These are phyloP conservation scores for Manacus vitellinus DNA, from an alignment of 2,113 vertebrate genomes.

Conservation along the genomic window DNA sequence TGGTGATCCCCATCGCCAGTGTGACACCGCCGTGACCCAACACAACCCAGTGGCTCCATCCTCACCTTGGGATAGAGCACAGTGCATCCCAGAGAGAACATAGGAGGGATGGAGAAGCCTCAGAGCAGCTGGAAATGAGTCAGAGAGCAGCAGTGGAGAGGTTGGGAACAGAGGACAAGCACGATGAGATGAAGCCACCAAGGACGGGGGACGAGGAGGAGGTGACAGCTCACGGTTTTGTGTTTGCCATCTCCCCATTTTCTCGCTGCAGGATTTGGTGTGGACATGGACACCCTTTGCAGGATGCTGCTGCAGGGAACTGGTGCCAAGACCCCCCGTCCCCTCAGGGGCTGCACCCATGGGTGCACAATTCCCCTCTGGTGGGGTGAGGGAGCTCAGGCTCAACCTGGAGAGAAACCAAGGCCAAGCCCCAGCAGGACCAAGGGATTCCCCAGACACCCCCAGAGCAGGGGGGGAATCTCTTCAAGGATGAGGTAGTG, in stretches of 20 bases:
- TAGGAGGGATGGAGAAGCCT: neutral
- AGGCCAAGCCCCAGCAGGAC: neutral
- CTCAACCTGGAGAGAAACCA: neutral
- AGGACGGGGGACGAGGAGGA: neutral
- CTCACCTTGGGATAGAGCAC: neutral
- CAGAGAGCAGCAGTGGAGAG: neutral
- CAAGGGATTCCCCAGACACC: no score
- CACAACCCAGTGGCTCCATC: accelerated
- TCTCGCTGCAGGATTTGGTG: neutral
- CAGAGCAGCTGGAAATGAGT: neutral
- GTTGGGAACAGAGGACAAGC: neutral
- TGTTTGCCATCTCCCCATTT: neutral
- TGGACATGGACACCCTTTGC: accelerated
- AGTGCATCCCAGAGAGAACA: accelerated
- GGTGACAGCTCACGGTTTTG: accelerated
- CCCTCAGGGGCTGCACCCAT: accelerated
- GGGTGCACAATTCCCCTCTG: neutral
- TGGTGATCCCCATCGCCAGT: neutral
- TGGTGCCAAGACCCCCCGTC: accelerated
- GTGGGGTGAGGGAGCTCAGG: neutral
- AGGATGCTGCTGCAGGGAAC: neutral
- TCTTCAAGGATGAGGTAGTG: neutral
- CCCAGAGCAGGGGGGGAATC: accelerated
- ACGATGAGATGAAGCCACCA: neutral
- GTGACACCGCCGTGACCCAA: accelerated